Percentiles rank a stretch among this genome's conserved stretches.
Conservation (phyloP, 2,888 invertebrate species). For the Orchestes rusci region DNA sequence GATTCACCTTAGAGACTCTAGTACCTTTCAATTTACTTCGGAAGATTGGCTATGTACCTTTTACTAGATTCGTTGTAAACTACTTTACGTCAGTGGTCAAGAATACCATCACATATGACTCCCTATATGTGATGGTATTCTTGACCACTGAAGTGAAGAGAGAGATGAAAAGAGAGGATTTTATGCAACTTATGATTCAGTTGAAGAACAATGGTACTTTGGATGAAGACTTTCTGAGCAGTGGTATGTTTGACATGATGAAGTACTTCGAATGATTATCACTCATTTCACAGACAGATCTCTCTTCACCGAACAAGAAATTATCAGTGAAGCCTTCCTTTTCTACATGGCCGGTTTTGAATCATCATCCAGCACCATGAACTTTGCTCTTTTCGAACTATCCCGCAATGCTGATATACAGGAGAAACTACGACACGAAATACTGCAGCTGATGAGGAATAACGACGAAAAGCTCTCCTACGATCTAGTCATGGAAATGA, state of each 20-base stretch:
- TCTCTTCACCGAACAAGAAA: constrained; percentile 15
- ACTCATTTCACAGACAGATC: too few species aligned
- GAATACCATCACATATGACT: constrained; percentile 8
- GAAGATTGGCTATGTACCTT: too few species aligned
- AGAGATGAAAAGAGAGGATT: constrained; percentile 11
- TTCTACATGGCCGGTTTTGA: constrained; percentile 32
- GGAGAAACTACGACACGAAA: constrained; percentile 28
- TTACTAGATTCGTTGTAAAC: background rate
- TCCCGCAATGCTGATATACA: constrained; percentile 28
- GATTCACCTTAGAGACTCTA: constrained; percentile 24
- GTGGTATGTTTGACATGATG: too few species aligned
- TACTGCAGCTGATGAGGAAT: constrained; percentile 22
- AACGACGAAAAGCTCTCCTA: constrained; percentile 28
- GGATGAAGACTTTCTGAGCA: too few species aligned
- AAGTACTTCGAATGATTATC: too few species aligned
- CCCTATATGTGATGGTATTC: constrained; percentile 13
- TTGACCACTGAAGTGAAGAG: constrained; percentile 7
- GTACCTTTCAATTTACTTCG: too few species aligned
- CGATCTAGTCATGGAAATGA: constrained; percentile 29
- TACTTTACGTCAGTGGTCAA: constrained; percentile 4
- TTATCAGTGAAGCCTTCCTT: constrained; percentile 25
- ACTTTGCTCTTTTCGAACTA: constrained; percentile 31
- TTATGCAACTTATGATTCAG: constrained; percentile 24
- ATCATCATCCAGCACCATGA: constrained; percentile 31
- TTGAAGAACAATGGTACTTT: constrained; percentile 30